Evolutionary conservation across 2,888 invertebrate genomes (phyloP).

Genomic region (Cetonia aurata): DNA sequence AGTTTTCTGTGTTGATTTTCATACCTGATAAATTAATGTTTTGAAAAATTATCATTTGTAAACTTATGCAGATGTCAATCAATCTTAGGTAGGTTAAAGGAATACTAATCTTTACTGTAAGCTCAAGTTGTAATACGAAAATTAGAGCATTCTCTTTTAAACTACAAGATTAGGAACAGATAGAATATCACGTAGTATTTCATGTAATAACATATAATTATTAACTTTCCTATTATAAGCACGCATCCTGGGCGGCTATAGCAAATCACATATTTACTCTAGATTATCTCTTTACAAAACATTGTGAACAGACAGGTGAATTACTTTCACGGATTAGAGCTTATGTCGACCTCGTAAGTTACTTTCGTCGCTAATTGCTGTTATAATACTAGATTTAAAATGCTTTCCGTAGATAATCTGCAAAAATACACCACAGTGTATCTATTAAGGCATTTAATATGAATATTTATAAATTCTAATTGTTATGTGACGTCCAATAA

Average conservation of each 20-base stretch:
- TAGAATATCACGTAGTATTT: too few species aligned
- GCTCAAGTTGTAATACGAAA: too few species aligned
- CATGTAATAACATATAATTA: too few species aligned
- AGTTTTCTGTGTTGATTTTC: too few species aligned
- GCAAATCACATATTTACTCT: slow-evolving; percentile 24
- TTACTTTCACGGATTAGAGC: slow-evolving; percentile 26
- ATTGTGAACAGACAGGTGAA: slow-evolving; percentile 23
- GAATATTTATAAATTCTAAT: slow-evolving; percentile 17
- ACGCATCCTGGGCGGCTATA: neutral
- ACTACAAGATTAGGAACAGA: too few species aligned
- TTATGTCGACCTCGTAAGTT: slow-evolving; percentile 35
- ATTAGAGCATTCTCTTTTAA: too few species aligned
- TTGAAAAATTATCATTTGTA: too few species aligned
- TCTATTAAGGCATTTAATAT: neutral
- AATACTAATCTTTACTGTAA: too few species aligned
- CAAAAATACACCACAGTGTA: neutral
- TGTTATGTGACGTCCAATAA: neutral
- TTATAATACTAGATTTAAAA: neutral
- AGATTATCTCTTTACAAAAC: slow-evolving; percentile 33
- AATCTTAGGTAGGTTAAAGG: too few species aligned
- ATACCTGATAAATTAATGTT: too few species aligned
- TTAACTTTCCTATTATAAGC: too few species aligned
- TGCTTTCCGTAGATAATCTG: neutral
- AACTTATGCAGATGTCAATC: too few species aligned
- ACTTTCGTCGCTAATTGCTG: slow-evolving; percentile 7